Conservation (phyloP, 2,888 invertebrate genomes). For the Nemotelus pantherinus region DNA sequence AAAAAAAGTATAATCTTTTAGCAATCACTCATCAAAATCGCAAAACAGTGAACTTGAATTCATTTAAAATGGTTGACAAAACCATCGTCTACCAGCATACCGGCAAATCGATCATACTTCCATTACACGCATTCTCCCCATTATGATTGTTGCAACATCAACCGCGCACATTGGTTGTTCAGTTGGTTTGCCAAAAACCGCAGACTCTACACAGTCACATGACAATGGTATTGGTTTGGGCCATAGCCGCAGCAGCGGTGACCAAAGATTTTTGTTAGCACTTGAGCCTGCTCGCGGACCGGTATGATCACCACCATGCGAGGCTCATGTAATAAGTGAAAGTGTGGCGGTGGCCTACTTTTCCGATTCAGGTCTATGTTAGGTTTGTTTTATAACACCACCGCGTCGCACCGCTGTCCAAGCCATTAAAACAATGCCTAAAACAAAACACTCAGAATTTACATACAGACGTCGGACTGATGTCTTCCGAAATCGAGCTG, state of each 20-base stretch:
- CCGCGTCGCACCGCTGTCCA: not conserved
- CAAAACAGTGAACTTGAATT: too few relatives aligned
- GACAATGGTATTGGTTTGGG: slow-evolving; percentile 18
- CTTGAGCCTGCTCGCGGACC: slow-evolving; percentile 48
- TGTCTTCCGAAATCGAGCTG: slow-evolving; percentile 41
- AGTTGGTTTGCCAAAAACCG: too few relatives aligned
- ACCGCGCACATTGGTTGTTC: too few relatives aligned
- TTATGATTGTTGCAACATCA: too few relatives aligned
- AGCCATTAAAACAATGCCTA: slow-evolving; percentile 48
- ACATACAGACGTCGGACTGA: not conserved
- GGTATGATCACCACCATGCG: slow-evolving; percentile 50
- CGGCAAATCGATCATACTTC: too few relatives aligned
- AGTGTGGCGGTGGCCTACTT: slow-evolving; percentile 91
- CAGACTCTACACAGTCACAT: too few relatives aligned
- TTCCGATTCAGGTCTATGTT: slow-evolving; percentile 94
- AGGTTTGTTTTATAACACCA: slow-evolving; percentile 62
- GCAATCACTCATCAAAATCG: too few relatives aligned
- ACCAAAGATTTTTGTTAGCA: not conserved
- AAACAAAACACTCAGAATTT: slow-evolving; percentile 4
- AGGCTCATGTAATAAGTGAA: slow-evolving; percentile 85
- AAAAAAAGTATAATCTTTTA: too few relatives aligned
- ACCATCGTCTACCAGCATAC: too few relatives aligned
- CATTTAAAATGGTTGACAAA: too few relatives aligned
- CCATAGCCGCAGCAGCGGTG: too few relatives aligned
- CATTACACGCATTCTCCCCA: too few relatives aligned